Conservation (phyloP, 2,888 invertebrate genomes). For the Aspidapion aeneum region DNA sequence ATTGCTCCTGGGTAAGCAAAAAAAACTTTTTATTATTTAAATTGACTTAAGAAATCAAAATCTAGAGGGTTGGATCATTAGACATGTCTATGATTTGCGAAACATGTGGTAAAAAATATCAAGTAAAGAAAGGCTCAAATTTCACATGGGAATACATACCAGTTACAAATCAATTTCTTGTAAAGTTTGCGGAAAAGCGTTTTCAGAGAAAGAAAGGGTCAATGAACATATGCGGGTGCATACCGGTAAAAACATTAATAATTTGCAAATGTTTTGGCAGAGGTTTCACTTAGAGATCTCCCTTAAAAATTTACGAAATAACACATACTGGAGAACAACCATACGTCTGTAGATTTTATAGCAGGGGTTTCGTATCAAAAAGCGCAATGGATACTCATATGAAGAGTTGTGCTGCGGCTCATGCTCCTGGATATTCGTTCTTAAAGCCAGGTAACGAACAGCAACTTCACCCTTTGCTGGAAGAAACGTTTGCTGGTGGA, state of each 20-base stretch:
- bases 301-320: constrained; percentile 57
- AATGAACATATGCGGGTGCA: constrained; percentile 31
- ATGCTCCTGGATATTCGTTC: constrained; percentile 10
- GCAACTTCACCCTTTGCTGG: not conserved
- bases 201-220: constrained; percentile 16
- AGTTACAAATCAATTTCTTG: constrained; percentile 32
- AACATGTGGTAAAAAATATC: constrained; percentile 44
- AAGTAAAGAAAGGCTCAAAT: too few species aligned
- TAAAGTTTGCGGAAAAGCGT: constrained; percentile 32
- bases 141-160: constrained; percentile 33
- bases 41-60: constrained; percentile 38
- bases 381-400: constrained; percentile 40
- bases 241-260: constrained; percentile 39
- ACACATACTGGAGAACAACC: constrained; percentile 60
- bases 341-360: constrained; percentile 47
- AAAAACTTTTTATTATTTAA: too few species aligned
- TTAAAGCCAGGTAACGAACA: too few species aligned
- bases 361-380: constrained; percentile 41
- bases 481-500: constrained; percentile 14
- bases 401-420: constrained; percentile 32
- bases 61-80: constrained; percentile 43
- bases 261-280: constrained; percentile 41
- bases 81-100: constrained; percentile 49
- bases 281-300: constrained; percentile 53
- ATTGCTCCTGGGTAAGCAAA: too few species aligned